These are phyloP conservation scores for Eremophila alpestris DNA, from an alignment of 2,797 vertebrate genomes.

Conservation along the genomic window DNA sequence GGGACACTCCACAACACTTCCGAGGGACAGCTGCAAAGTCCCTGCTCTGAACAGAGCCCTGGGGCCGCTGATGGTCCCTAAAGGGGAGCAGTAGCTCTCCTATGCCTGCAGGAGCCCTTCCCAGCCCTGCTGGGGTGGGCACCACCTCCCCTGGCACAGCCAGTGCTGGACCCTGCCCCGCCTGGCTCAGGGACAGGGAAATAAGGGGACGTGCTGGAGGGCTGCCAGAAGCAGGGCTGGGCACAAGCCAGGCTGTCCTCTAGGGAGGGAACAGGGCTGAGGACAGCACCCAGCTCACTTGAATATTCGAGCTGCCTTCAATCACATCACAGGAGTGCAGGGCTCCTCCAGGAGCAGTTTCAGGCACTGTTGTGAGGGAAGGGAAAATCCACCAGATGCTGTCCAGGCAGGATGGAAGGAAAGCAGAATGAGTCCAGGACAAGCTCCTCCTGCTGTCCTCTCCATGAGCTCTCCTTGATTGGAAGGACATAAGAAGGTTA, in stretches of 20 bases:
- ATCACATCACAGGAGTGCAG: background rate
- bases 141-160: background rate
- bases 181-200: background rate
- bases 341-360: background rate
- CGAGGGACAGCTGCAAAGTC: background rate
- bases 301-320: background rate
- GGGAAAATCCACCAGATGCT: background rate
- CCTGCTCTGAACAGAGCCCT: background rate
- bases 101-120: background rate
- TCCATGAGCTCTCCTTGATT: background rate
- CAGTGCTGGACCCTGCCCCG: background rate
- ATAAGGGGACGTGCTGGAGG: background rate
- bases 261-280: background rate
- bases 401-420: background rate
- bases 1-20: background rate
- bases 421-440: background rate
- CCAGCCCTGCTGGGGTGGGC: background rate
- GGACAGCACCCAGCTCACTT: background rate
- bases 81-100: too few species aligned
- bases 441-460: background rate
- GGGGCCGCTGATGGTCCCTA: background rate
- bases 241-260: background rate
- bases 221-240: background rate
- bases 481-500: background rate
- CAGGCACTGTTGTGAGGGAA: background rate